Evolutionary conservation across 2,888 invertebrate genomes (phyloP).

Genomic region (Stomorhina lunata): DNA sequence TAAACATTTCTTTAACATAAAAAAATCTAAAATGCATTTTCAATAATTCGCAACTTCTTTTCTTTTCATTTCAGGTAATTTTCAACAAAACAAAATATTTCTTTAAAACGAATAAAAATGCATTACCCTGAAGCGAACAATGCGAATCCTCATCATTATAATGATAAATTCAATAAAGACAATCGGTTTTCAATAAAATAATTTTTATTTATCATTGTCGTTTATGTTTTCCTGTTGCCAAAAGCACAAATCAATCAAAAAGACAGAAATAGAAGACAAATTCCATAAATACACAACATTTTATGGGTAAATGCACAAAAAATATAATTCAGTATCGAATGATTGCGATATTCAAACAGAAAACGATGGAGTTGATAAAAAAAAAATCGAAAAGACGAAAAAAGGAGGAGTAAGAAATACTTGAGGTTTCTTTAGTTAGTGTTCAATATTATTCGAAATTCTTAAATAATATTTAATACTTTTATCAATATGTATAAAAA

Average conservation of each 20-base stretch:
- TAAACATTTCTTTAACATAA: too few species aligned
- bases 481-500: constrained; percentile 8
- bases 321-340: constrained; percentile 69
- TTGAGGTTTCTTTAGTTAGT: neutral
- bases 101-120: neutral
- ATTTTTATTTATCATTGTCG: neutral
- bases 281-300: constrained; percentile 17
- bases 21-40: too few species aligned
- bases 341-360: constrained; percentile 74
- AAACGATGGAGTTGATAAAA: constrained; percentile 70
- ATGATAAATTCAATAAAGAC: constrained; percentile 14
- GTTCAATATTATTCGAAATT: neutral
- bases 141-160: neutral
- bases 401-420: neutral
- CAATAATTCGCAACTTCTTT: neutral
- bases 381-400: constrained; percentile 18
- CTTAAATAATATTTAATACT: constrained; percentile 36
- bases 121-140: neutral
- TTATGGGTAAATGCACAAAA: constrained; percentile 12
- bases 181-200: constrained; percentile 31
- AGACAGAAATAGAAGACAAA: neutral
- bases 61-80: constrained; percentile 40
- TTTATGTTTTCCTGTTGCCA: constrained; percentile 20
- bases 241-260: constrained; percentile 25
- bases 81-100: neutral